Evolutionary conservation across 2,113 vertebrate species (phyloP).

Genomic region (Paradoxurus hermaphroditus): DNA sequence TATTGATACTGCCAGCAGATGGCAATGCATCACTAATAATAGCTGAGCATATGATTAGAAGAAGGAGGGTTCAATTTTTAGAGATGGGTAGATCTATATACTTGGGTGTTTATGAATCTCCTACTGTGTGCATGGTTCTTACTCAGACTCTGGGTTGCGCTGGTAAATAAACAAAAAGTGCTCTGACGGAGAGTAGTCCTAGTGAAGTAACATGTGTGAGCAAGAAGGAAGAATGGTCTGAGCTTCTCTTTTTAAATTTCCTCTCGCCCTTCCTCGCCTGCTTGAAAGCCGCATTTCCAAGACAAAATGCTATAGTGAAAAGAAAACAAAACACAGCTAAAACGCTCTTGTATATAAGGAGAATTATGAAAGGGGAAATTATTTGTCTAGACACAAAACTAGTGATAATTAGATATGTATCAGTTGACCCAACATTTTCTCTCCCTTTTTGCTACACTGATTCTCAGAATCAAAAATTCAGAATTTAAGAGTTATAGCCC

Average conservation of each 20-base stretch:
- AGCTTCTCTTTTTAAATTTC: not conserved
- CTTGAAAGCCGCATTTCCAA: not conserved
- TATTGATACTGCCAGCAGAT: constrained; percentile 43
- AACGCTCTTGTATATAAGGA: not conserved
- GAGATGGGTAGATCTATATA: not conserved
- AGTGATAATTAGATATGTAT: not conserved
- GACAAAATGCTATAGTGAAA: not conserved
- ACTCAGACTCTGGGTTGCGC: not conserved
- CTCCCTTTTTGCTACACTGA: too few species aligned
- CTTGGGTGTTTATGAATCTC: not conserved
- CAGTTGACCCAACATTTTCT: not conserved
- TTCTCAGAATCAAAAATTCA: not conserved
- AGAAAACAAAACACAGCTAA: not conserved
- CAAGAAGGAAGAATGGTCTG: not conserved
- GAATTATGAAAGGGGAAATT: not conserved
- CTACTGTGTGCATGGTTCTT: not conserved
- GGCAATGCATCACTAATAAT: constrained; percentile 31
- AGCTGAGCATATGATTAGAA: rapidly evolving
- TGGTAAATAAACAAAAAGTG: not conserved
- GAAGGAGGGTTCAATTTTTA: not conserved
- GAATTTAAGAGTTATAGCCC: not conserved
- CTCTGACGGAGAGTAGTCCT: not conserved
- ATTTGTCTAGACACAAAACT: not conserved
- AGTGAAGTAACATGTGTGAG: not conserved
- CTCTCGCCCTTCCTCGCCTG: not conserved